Evolutionary conservation across 2,797 vertebrate species (phyloP).

Genomic region (Rachycentron canadum): DNA sequence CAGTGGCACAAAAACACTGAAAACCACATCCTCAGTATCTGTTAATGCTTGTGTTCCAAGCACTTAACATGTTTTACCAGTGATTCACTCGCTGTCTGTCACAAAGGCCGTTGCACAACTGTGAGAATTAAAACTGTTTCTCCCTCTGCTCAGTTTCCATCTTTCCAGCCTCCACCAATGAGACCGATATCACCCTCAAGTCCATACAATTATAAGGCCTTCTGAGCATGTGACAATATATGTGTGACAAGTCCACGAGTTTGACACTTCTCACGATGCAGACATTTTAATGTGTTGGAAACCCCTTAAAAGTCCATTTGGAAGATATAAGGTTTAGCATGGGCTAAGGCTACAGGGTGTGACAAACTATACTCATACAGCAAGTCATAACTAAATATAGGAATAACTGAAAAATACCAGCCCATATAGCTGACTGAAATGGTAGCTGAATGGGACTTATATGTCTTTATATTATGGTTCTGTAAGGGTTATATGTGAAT

Average conservation of each 20-base stretch:
- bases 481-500: conserved; percentile 29
- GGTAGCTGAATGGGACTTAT: not conserved
- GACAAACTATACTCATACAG: not conserved
- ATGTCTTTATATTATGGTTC: conserved; percentile 3
- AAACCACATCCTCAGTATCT: conserved; percentile 5
- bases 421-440: conserved; percentile 8
- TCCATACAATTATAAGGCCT: conserved; percentile 3
- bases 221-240: not conserved
- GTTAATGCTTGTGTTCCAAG: not conserved
- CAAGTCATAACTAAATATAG: not conserved
- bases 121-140: not conserved
- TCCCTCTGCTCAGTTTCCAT: not conserved
- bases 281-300: not conserved
- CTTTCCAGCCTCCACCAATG: not conserved
- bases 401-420: conserved; percentile 3
- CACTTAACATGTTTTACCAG: not conserved
- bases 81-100: not conserved
- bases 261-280: conserved; percentile 16
- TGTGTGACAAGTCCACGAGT: not conserved
- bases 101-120: not conserved
- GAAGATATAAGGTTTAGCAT: conserved; percentile 37
- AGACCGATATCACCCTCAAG: not conserved
- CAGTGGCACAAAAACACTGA: not conserved
- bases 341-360: conserved; percentile 18
- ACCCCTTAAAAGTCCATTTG: conserved; percentile 26